Conservation (phyloP, 1,140 invertebrate species). For the Semibalanus balanoides region DNA sequence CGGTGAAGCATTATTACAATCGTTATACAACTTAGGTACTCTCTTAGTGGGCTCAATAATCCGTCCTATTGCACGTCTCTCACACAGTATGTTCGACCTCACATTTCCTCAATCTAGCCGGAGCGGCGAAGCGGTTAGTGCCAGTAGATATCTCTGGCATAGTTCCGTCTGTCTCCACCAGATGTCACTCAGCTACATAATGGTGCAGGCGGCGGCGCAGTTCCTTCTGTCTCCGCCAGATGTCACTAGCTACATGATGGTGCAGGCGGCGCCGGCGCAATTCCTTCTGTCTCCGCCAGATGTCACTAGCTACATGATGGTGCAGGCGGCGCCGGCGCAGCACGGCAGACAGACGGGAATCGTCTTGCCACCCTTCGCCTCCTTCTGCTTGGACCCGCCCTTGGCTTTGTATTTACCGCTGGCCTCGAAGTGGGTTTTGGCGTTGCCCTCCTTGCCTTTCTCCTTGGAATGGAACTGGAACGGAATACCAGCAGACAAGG, state of each 20-base stretch:
- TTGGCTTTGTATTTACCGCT: not conserved
- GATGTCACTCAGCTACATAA: not conserved
- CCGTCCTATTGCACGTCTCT: no score
- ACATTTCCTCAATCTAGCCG: no score
- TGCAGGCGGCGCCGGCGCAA: not conserved
- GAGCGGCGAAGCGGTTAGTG: no score
- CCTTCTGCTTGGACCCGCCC: not conserved
- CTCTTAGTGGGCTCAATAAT: no score
- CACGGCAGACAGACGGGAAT: not conserved
- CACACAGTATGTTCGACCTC: no score
- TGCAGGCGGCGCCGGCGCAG: not conserved
- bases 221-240: not conserved
- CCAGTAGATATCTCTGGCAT: no score
- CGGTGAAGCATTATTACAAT: no score
- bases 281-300: not conserved
- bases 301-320: not conserved
- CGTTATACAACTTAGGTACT: no score
- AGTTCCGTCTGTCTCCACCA: not conserved
- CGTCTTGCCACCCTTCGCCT: not conserved
- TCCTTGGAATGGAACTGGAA: not conserved
- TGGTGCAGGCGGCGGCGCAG: not conserved
- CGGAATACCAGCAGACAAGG: no score
- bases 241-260: not conserved
- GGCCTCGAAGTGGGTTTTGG: not conserved
- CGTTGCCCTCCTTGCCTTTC: not conserved